These are phyloP conservation scores for Teleogryllus occipitalis DNA, from an alignment of 1,140 invertebrate genomes.

Conservation along the genomic window DNA sequence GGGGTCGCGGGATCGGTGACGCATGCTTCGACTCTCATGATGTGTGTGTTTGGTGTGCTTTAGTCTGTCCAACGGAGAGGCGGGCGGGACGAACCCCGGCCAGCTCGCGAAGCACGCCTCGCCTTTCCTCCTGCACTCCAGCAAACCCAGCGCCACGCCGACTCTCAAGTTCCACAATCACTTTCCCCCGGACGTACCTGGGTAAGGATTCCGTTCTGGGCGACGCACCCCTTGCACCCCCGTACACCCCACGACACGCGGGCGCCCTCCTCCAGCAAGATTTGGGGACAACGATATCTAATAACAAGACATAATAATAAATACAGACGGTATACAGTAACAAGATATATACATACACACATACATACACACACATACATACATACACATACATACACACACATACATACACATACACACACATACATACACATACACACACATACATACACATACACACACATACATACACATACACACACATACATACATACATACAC, in stretches of 20 bases:
- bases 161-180: conserved; percentile 86
- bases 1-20: background rate
- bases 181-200: conserved; percentile 75
- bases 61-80: conserved; percentile 46
- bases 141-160: conserved; percentile 47
- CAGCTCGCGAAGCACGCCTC: conserved; percentile 41
- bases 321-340: too few relatives aligned
- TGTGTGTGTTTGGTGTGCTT: conserved; percentile 6
- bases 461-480: too few relatives aligned
- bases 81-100: conserved; percentile 33
- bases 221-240: background rate
- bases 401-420: too few relatives aligned
- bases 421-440: too few relatives aligned
- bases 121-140: conserved; percentile 62
- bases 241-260: background rate
- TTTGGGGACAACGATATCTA: background rate
- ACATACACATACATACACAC: too few relatives aligned
- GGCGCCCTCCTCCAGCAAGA: background rate
- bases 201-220: conserved; percentile 40
- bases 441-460: too few relatives aligned
- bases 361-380: too few relatives aligned
- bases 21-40: background rate
- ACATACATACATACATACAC: too few relatives aligned
- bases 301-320: too few relatives aligned
- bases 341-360: too few relatives aligned